Conservation (phyloP, 1,140 invertebrate genomes). For the Temnothorax longispinosus region DNA sequence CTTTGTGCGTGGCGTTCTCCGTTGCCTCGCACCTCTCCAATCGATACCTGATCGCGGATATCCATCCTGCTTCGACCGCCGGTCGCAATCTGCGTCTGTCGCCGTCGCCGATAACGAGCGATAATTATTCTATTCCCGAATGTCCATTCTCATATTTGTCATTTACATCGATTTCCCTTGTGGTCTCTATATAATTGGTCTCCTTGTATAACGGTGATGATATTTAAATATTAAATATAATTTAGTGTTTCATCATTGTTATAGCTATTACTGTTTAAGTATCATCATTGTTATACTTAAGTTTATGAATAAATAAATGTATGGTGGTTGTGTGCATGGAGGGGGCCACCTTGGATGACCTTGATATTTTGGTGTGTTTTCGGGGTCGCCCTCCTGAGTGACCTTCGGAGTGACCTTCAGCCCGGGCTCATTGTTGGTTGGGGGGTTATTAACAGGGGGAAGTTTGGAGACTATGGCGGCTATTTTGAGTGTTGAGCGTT, state of each 20-base stretch:
- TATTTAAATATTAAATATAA: background rate
- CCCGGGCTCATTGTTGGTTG: too few relatives aligned
- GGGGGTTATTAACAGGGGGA: too few relatives aligned
- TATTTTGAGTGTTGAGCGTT: too few relatives aligned
- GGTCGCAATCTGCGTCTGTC: background rate
- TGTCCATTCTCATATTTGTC: background rate
- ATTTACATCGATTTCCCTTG: background rate
- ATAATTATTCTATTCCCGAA: background rate
- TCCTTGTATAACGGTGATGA: background rate
- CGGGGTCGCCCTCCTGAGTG: too few relatives aligned
- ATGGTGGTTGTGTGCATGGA: too few relatives aligned
- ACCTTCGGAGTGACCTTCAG: too few relatives aligned
- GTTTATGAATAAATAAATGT: too few relatives aligned
- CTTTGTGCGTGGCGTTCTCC: slow-evolving; percentile 43
- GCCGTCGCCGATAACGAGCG: slow-evolving; percentile 40
- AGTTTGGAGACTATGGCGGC: too few relatives aligned
- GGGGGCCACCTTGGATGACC: too few relatives aligned
- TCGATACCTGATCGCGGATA: slow-evolving; percentile 73
- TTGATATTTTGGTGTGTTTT: too few relatives aligned
- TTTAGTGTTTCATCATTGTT: background rate
- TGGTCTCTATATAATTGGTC: too few relatives aligned
- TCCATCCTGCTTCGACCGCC: slow-evolving; percentile 27
- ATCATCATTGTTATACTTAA: too few relatives aligned
- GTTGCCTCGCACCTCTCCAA: slow-evolving; percentile 80
- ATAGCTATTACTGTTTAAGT: background rate